phyloP scores from a whole-genome alignment of 2,113 vertebrate genomes.

The Odocoileus hemionus region DNA sequence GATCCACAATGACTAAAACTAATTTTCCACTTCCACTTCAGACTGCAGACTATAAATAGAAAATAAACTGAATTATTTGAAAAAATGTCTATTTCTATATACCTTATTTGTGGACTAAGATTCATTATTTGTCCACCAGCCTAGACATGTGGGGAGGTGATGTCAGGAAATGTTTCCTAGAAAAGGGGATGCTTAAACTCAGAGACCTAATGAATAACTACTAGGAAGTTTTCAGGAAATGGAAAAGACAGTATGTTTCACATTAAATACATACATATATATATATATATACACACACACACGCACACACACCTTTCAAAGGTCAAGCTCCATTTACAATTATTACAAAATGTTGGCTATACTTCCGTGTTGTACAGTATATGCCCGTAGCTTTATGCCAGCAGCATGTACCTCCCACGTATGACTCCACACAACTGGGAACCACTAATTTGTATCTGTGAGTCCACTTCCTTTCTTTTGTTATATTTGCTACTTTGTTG shows the following conservation, averaged over 20 bases:
- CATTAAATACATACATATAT: not conserved
- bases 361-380: not conserved
- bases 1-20: not conserved
- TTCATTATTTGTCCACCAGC: not conserved
- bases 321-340: not conserved
- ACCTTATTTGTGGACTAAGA: not conserved
- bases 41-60: not conserved
- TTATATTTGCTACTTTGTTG: not conserved
- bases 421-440: not conserved
- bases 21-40: not conserved
- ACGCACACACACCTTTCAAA: no score
- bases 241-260: not conserved
- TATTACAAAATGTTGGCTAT: not conserved
- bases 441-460: not conserved
- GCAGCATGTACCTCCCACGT: not conserved
- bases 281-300: not conserved
- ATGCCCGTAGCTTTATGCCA: not conserved
- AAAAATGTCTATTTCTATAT: not conserved
- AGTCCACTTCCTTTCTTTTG: not conserved
- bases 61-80: not conserved
- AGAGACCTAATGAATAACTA: not conserved
- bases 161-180: not conserved
- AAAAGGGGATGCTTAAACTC: not conserved
- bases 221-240: not conserved
- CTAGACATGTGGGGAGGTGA: rapidly evolving